Evolutionary conservation across 2,113 vertebrate genomes (phyloP).

Genomic region (Saccopteryx leptura): DNA sequence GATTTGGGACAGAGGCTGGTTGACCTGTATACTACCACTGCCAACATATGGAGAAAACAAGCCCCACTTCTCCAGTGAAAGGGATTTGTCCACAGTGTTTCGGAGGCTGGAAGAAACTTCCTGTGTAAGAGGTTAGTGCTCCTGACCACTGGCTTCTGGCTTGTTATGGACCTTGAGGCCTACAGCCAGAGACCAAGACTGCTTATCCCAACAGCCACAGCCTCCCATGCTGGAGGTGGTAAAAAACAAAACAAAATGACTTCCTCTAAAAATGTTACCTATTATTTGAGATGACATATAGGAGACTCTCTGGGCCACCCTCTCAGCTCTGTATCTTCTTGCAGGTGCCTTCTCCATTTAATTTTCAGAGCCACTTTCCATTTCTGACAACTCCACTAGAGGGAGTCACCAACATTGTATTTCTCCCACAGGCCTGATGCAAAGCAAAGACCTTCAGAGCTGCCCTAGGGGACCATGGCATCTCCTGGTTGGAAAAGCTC

Average conservation of each 20-base stretch:
- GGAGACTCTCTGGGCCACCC: background rate
- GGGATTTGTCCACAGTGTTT: background rate
- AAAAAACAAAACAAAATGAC: background rate
- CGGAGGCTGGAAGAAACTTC: background rate
- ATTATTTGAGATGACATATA: background rate
- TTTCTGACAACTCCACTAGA: slow-evolving; percentile 56
- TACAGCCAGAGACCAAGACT: background rate
- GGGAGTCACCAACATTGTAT: slow-evolving; percentile 17
- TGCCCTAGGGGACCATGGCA: background rate
- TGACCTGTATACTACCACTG: background rate
- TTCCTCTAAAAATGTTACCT: background rate
- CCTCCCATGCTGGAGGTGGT: background rate
- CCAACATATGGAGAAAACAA: background rate
- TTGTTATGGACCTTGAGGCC: background rate
- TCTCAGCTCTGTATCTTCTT: rapidly evolving
- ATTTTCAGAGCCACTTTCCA: background rate
- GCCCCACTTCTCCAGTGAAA: background rate
- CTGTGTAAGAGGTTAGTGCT: background rate
- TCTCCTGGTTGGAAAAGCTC: background rate
- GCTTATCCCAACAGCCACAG: background rate
- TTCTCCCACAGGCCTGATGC: too few species aligned
- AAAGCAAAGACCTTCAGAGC: rapidly evolving
- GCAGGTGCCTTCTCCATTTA: background rate
- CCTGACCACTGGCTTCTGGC: background rate
- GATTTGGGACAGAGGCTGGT: background rate